phyloP scores from a whole-genome alignment of 2,797 vertebrate species.

The Peromyscus aztecus region DNA sequence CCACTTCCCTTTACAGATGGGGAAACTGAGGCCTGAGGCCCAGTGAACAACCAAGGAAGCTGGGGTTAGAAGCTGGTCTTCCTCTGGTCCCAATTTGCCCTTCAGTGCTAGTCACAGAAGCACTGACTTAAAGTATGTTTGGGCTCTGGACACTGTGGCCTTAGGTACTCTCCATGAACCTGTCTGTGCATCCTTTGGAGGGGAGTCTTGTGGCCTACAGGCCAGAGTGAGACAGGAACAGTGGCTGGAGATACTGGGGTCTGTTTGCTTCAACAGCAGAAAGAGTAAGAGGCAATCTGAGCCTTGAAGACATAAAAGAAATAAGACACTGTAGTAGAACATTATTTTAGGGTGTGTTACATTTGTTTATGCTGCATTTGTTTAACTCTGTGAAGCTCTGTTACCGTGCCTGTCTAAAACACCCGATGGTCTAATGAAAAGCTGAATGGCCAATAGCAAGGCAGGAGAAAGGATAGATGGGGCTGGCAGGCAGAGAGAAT shows the following conservation, averaged over 20 bases:
- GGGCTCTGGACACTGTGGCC: background rate
- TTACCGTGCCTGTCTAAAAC: too few species aligned
- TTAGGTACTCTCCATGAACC: rapidly evolving
- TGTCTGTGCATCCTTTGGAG: rapidly evolving
- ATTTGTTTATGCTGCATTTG: too few species aligned
- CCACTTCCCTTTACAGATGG: background rate
- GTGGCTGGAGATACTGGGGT: background rate
- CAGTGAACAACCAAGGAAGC: background rate
- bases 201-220: background rate
- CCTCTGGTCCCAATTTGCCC: background rate
- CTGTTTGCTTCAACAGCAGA: background rate
- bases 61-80: background rate
- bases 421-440: too few species aligned
- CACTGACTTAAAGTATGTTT: background rate
- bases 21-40: constrained; percentile 19
- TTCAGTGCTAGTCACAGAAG: background rate
- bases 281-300: background rate
- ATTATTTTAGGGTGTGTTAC: too few species aligned
- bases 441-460: too few species aligned
- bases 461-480: too few species aligned
- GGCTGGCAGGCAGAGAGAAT: too few species aligned
- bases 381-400: too few species aligned
- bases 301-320: background rate
- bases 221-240: background rate
- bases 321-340: background rate